Percentiles rank a stretch among this genome's conserved stretches.
These are phyloP conservation scores for Potamarius usumacintae DNA, from an alignment of 2,113 vertebrate genomes.

Conservation along the genomic window DNA sequence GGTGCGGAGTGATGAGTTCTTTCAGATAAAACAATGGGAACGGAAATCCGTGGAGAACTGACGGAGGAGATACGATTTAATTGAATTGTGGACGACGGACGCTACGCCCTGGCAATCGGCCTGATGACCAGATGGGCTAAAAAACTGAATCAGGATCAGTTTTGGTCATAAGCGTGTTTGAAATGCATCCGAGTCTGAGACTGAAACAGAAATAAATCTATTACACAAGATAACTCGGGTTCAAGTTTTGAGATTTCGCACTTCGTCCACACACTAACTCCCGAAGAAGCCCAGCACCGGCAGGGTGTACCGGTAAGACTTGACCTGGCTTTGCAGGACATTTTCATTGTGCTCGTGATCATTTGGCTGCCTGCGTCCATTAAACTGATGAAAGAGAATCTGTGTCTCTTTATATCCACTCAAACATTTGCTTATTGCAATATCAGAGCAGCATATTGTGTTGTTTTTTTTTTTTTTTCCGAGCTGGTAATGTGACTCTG, in stretches of 20 bases:
- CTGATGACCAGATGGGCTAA: no score
- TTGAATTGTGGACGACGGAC: no score
- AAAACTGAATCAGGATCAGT: neutral
- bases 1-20: no score
- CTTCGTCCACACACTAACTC: neutral
- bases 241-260: neutral
- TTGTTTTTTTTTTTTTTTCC: constrained; percentile 7
- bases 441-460: constrained; percentile 15
- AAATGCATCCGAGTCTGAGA: neutral
- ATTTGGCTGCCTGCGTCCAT: neutral
- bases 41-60: no score
- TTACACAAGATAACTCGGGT: neutral
- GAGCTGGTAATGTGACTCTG: neutral
- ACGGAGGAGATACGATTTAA: no score
- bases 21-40: no score
- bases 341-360: neutral
- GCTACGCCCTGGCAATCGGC: no score
- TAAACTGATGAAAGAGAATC: neutral
- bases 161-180: neutral
- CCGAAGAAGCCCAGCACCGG: neutral
- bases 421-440: neutral
- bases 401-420: constrained; percentile 11
- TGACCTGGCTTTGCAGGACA: neutral
- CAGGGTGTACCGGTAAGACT: neutral
- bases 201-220: neutral